Base-by-base conservation (phyloP, 2,113 vertebrate genomes). In the Tapirus terrestris region DNA sequence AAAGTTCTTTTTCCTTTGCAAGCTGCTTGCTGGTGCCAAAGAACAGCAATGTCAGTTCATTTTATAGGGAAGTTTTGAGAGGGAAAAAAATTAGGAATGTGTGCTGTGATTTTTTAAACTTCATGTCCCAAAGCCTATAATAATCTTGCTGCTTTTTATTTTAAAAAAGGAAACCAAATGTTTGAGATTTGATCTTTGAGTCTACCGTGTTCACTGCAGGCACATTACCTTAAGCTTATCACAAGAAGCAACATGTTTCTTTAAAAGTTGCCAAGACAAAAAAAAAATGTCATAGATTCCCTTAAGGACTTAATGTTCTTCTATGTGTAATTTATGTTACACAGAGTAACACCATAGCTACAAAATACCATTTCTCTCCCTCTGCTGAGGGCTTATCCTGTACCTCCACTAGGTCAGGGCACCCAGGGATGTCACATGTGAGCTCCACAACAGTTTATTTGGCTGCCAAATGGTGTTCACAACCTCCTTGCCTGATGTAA, bases 11-110 rank as follows among this genome's bases (percentile, higher is more conserved):
- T 91, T 93, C 84, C 73, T 97, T 93, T 96, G 65, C 70, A 97
- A 94, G 27, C 39, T 93, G 48, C 53, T 88, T 51, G 10, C 17
- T 45, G 31, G 67, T 94, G 96, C 98, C 97, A 96, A 96, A 85
- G 87, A 97, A 97, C 91, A 80, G 76, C 86, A 82, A 85, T 80
- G 67, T 73, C 94, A 60, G 95, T 97, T 83, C 73, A 90, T 92
- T 96, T 97, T 89, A 80, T 11, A 95, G 68, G 33, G 81, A 76
- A 75, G 76, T 92, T 96, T 94, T 83, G 80, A 82, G 80, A 83
- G 29, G 20, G 14, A 18, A 9, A 94, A 73, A 92, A 91, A 81
- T 65, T 51, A 92, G 75, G 33, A 96, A 91, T 82, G 58, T 89
- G 48, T 75, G n/a, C 53, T 87, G 53, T 82, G 48, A 85, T 96